Percentiles rank a stretch among this genome's conserved stretches.
Evolutionary conservation across 2,113 vertebrate species (phyloP).

Genomic region (Bos javanicus): DNA sequence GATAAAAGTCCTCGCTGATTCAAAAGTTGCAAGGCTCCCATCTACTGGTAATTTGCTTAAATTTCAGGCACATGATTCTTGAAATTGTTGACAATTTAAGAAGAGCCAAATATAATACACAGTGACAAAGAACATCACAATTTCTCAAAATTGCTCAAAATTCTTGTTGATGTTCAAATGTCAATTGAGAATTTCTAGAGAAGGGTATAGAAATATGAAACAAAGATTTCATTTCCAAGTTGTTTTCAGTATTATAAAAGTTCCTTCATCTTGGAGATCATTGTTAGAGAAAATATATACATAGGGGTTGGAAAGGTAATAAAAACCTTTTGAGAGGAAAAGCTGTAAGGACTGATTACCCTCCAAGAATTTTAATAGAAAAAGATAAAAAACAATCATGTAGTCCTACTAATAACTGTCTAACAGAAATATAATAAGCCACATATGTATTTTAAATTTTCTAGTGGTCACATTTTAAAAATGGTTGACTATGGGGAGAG

Average conservation of each 20-base stretch:
- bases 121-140: not conserved
- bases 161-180: not conserved
- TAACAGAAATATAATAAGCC: not conserved
- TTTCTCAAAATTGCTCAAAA: not conserved
- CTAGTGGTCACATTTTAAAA: not conserved
- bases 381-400: not conserved
- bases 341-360: not conserved
- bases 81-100: not conserved
- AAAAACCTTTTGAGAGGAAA: not conserved
- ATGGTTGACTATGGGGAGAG: not conserved
- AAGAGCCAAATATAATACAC: not conserved
- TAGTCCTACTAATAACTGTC: not conserved
- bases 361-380: slow-evolving; percentile 18
- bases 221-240: not conserved
- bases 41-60: slow-evolving; percentile 1
- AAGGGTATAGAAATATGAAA: not conserved
- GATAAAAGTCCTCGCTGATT: not conserved
- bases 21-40: slow-evolving; percentile 6
- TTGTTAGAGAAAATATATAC: not conserved
- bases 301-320: not conserved
- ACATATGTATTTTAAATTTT: not conserved
- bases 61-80: not conserved
- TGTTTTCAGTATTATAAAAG: not conserved
- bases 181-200: not conserved
- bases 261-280: not conserved